Evolutionary conservation across 23 tunicate species (phyloP).

Genomic region (Styela plicata): DNA sequence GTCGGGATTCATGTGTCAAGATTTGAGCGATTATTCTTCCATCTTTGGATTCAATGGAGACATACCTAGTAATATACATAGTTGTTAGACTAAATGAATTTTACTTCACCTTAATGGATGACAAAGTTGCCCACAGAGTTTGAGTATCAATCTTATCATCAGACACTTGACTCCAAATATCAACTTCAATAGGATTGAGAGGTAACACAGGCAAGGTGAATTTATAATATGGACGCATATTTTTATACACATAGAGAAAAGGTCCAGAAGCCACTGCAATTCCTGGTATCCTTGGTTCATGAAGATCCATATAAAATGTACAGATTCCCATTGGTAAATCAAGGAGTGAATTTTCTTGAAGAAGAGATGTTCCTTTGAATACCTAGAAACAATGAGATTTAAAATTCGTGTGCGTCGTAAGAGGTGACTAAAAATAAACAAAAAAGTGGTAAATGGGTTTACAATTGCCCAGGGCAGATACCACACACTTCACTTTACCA

Average conservation of each 20-base stretch:
- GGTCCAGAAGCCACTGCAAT: slow-evolving; percentile 87
- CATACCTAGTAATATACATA: too few species aligned
- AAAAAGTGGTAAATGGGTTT: too few species aligned
- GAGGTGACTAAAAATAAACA: too few species aligned
- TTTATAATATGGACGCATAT: slow-evolving; percentile 90
- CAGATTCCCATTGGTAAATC: slow-evolving; percentile 81
- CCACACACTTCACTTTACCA: too few species aligned
- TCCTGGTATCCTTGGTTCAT: slow-evolving; percentile 80
- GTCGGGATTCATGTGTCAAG: too few species aligned
- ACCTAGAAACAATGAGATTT: too few species aligned
- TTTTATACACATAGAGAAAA: slow-evolving; percentile 83
- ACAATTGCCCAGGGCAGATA: too few species aligned
- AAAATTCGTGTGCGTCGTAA: too few species aligned
- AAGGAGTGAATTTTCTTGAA: slow-evolving; percentile 68
- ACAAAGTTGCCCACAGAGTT: slow-evolving; percentile 2
- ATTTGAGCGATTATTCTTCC: too few species aligned
- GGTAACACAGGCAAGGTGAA: slow-evolving; percentile 55
- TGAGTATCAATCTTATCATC: slow-evolving; percentile 16
- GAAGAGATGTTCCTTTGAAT: slow-evolving; percentile 57
- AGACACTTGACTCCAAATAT: slow-evolving; percentile 46
- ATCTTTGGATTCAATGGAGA: too few species aligned
- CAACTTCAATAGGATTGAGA: slow-evolving; percentile 53
- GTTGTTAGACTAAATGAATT: too few species aligned
- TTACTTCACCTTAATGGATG: slow-evolving; percentile 3
- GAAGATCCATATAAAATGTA: slow-evolving; percentile 67